Base-by-base conservation (phyloP, 2,113 vertebrate genomes). In the Peromyscus californicus region DNA sequence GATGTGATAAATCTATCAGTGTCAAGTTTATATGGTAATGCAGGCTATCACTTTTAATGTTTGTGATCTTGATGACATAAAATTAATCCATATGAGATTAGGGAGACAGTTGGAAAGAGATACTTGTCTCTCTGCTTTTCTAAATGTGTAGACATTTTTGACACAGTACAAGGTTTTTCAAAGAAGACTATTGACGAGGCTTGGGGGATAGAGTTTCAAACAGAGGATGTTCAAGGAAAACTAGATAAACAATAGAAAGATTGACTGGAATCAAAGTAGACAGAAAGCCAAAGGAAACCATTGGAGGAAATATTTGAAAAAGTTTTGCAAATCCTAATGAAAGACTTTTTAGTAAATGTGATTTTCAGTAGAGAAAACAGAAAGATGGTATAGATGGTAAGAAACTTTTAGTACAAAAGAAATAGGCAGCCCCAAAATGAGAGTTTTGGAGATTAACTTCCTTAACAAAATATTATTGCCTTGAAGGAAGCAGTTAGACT, bases 31-130 rank as follows among this genome's bases (percentile, higher is more conserved):
- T 89, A 19, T 36, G 61, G 9, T 69, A 45, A 85, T 79, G 80
- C 3, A 84, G 39, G 19, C 7, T 83, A n/a, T 45, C 3, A 31
- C 3, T 88, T 91, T 87, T 65, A 72, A 67, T 78, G 2, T 51
- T 87, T 89, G 17, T 85, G 57, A 93, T 31, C 93, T 92, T 95
- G 39, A 7, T 92, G 29, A 92, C 5, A 67, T 92, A n/a, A 92
- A 70, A 6, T 24, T 92, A 61, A 70, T 42, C 9, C 11, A 10
- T 33, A 48, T 1, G 63, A 72, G 17, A 79, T 90, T 88, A 76
- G 29, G 78, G 24, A 91, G 21, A 5, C 7, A 87, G 0, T 79
- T 69, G n/a, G 2, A 24, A 57, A 24, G 10, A 1, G 4, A 16
- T n/a, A 84, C 15, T 80, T 93, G 51, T 93, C 31, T 90, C 9